phyloP scores from a whole-genome alignment of 1,140 invertebrate genomes.

The Aphaenogaster rudis region DNA sequence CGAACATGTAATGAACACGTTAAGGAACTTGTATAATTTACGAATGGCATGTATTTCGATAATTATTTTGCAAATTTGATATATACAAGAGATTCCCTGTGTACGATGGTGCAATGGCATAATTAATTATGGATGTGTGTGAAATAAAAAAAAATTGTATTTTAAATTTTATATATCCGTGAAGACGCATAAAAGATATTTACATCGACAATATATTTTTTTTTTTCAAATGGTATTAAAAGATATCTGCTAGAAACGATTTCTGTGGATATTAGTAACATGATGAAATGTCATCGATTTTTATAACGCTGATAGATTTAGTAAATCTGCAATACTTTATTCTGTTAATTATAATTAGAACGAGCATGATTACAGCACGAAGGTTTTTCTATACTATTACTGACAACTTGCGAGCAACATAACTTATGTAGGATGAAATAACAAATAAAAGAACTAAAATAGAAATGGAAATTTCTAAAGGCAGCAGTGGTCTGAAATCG shows the following conservation, averaged over 20 bases:
- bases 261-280: background rate
- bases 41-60: background rate
- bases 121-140: background rate
- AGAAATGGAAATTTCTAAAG: background rate
- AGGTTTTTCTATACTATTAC: background rate
- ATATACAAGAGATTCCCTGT: background rate
- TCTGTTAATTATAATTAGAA: background rate
- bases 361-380: background rate
- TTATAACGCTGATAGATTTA: background rate
- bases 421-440: background rate
- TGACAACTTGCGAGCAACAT: background rate
- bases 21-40: background rate
- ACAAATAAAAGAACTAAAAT: constrained; percentile 16
- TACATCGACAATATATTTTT: background rate
- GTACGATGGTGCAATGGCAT: background rate
- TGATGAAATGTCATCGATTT: background rate
- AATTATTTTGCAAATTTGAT: background rate
- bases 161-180: background rate
- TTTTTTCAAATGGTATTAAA: background rate
- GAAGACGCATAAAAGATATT: background rate
- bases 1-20: background rate
- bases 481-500: background rate
- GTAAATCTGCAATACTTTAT: background rate
- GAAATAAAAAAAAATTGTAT: background rate
- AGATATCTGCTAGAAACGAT: background rate